Base-by-base conservation (phyloP, 2,888 invertebrate species). In the Neocrepidodera transversa region DNA sequence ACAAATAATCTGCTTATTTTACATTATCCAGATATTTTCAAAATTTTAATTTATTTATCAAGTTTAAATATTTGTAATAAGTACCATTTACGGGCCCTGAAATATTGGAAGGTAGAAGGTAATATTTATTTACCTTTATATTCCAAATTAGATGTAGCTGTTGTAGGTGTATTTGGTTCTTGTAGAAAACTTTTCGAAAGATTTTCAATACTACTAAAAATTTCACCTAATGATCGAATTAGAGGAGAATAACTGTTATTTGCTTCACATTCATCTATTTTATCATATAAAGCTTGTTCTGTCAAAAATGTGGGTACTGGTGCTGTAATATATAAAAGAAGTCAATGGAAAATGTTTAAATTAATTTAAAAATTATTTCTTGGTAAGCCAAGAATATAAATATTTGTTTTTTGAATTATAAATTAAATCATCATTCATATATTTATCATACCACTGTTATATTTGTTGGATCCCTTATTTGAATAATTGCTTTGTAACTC, bases 161-260 rank as follows among this genome's bases (percentile, higher is more conserved):
- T 62, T 32, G 65, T 55, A 23, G 70, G 64, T 8, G 61, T 60
- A 40, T 38, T 60, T 11, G 63, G 50, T 58, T 80, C 83, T 80
- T 72, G 80, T 75, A 68, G 81, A 82, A 95, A 91, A 83, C 90
- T 92, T 70, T 86, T 83, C 45, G 90, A 86, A 50, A 95, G 79
- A 61, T 88, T 83, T 63, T 87, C 87, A 36, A 87, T 85, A 62
- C 84, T 83, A 62, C 85, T 84, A 78, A 91, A 95, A 0, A 93
- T 89, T 76, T 90, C 87, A 0, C 91, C 90, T 26, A 95, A 78
- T 10, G 90, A 89, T 55, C 90, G 83, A 63, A 91, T 89, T 40
- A 95, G 80, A 7, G 87, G 85, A 42, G 90, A 86, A 73, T 89
- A 91, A 55, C 85, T 83, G 65, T 88, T 84, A 36, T 84, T 85